Base-by-base conservation (phyloP, 30 jellyfish, hydroid and myxozoan species). In the Phacellophora camtschatica region DNA sequence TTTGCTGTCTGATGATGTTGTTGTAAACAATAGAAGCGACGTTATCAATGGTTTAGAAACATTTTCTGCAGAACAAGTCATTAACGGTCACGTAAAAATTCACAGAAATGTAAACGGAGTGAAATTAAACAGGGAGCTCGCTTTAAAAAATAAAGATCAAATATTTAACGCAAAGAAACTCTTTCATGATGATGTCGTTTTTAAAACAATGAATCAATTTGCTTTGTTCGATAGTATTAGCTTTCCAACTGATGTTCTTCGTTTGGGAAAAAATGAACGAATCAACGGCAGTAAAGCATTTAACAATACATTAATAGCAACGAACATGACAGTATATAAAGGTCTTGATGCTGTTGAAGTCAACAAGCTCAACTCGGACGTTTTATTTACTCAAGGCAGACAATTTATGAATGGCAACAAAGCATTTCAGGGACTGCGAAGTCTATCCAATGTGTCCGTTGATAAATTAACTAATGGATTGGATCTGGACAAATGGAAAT, bases 181-280 rank as follows among this genome's bases (percentile, higher is more conserved):
- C 28, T 90, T 90, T 66, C 48, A 18, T 5, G 66, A 68, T 4
- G 74, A 46, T 8, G 64, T 77, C 31, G 48, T 22, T 27, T 54
- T 85, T n/a, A 28, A 34, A 13, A 42, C 91, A 12, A 34, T 79
- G 66, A 31, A 29, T 58, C 63, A 71, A 15, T 13, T 34, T 0
- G 88, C 89, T 30, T 29, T 12, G 39, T 2, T 90, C 31, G 76
- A 84, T 61, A 88, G 90, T 0, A 49, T 90, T 53, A 91, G 68
- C 34, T 10, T 89, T n/a, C 30, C 77, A n/a, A 71, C 35, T 34
- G 88, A 78, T 15, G 54, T 71, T 20, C 58, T 90, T 55, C 19
- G 56, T 48, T 13, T 78, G 56, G 45, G 22, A 19, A 66, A 41
- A 7, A 32, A 69, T 35, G 97, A 90, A 66, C 24, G 62, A 18